Evolutionary conservation across 2,888 invertebrate species (phyloP).

Genomic region (Drosophila gaucha): DNA sequence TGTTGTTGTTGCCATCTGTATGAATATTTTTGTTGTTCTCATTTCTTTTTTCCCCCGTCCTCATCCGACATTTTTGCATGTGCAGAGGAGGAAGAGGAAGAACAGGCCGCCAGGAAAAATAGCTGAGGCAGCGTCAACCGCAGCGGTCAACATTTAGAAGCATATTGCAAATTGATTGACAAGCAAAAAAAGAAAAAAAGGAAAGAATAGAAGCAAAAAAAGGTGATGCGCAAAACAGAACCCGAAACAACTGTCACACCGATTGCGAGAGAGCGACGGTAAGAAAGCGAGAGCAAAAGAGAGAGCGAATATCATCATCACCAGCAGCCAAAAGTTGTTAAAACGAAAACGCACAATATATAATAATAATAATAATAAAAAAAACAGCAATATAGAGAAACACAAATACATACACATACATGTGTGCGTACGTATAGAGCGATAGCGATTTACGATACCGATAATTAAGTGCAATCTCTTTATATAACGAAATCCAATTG

Average conservation of each 20-base stretch:
- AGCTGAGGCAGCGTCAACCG: slow-evolving; percentile 44
- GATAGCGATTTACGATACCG: slow-evolving; percentile 51
- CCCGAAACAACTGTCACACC: slow-evolving; percentile 29
- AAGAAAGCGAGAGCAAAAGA: slow-evolving; percentile 9
- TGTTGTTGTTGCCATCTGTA: slow-evolving; percentile 45
- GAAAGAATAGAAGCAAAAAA: not conserved
- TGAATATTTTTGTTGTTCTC: slow-evolving; percentile 14
- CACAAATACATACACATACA: slow-evolving; percentile 9
- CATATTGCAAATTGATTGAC: slow-evolving; percentile 63
- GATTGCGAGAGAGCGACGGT: slow-evolving; percentile 31
- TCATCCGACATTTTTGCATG: slow-evolving; percentile 38
- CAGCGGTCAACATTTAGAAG: slow-evolving; percentile 45
- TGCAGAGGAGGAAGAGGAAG: slow-evolving; percentile 44
- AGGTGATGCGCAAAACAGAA: slow-evolving; percentile 55
- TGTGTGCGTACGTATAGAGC: slow-evolving; percentile 15
- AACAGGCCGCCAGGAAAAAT: slow-evolving; percentile 27
- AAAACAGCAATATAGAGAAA: slow-evolving; percentile 1
- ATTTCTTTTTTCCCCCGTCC: not conserved
- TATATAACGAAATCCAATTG: slow-evolving; percentile 45
- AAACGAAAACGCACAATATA: slow-evolving; percentile 54
- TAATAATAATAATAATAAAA: slow-evolving; percentile 6
- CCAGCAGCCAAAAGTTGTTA: slow-evolving; percentile 51
- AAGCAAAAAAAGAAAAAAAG: slow-evolving; percentile 20
- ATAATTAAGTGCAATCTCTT: slow-evolving; percentile 47
- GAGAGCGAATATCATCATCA: slow-evolving; percentile 17